Evolutionary conservation across 2,888 invertebrate genomes (phyloP), one percentile per base, ranked within the genome.

Genomic region (Fissipunctia ypsillon): DNA sequence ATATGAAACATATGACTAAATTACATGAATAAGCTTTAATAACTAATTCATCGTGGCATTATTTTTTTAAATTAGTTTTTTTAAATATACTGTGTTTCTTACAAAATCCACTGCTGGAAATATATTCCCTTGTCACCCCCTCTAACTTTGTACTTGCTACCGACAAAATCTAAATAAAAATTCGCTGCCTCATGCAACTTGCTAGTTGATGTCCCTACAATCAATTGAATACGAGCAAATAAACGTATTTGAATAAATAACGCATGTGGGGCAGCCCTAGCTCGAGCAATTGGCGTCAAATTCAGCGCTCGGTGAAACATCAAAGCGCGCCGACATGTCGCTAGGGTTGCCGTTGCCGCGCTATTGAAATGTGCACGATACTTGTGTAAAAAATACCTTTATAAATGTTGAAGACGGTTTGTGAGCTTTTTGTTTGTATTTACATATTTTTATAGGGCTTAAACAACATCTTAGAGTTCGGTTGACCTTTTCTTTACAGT

Each of bases 241-340:
- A 92, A 92, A 92, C 91, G 88, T 90, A 90, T 94, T 93, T 93
- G 92, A 93, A 93, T 94, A 92, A 91, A 91, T 91, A 91, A 91
- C 68, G 87, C 84, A 78, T 83, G 84, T 75, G 84, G 74, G 83
- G 83, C 89, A 92, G 78, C 92, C 92, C 90, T 92, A 85, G 85
- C 77, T 87, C 78, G 76, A 87, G 89, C 91, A 92, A 94, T 93
- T 94, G 91, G 90, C 90, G 91, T 90, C 89, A 91, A 92, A 94
- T 92, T 90, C 91, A 87, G 85, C 82, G 87, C 83, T 88, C 87
- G 84, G 82, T 84, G 83, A 71, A 86, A 92, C 92, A 91, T 93
- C 93, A 93, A 93, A 93, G 92, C 83, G 78, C 73, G 82, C 88
- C 86, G 81, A 79, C 81, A 75, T 80, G 78, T 78, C 87, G 85